A percentile compares a stretch with the other conserved stretches of the same genome.
Conservation (phyloP, 2,888 invertebrate genomes). For the Tipula confusa region DNA sequence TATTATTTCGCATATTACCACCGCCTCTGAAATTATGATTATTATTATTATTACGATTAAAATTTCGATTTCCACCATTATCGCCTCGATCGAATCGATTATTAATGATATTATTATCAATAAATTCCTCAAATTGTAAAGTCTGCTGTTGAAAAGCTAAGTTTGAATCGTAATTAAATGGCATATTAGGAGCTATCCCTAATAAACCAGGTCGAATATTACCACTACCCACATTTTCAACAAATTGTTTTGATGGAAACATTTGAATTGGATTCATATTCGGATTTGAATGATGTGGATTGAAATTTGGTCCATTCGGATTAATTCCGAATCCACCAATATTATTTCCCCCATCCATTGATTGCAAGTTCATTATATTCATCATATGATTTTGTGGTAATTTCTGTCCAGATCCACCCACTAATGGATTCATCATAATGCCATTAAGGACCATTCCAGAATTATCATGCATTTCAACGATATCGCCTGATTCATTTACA, state of each 20-base stretch:
- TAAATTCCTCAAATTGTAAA: conserved; percentile 25
- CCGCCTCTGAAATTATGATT: not conserved
- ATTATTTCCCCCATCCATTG: too few species aligned
- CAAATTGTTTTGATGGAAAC: conserved; percentile 44
- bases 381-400: not conserved
- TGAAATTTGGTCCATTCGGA: not conserved
- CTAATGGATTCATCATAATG: not conserved
- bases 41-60: conserved; percentile 26
- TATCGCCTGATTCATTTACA: conserved; percentile 57
- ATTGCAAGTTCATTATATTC: not conserved
- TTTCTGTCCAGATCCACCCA: conserved; percentile 29
- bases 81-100: conserved; percentile 36
- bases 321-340: conserved; percentile 21
- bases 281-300: conserved; percentile 33
- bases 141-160: conserved; percentile 15
- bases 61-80: not conserved
- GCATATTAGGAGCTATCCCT: conserved; percentile 56
- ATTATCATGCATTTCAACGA: conserved; percentile 39
- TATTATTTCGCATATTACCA: conserved; percentile 4
- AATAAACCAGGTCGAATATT: conserved; percentile 55
- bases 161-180: conserved; percentile 47
- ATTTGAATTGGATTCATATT: conserved; percentile 40
- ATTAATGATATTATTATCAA: conserved; percentile 40
- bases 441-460: conserved; percentile 31
- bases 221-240: conserved; percentile 40